phyloP scores from a whole-genome alignment of 2,888 invertebrate species.

The Platerodrilus igneus region DNA sequence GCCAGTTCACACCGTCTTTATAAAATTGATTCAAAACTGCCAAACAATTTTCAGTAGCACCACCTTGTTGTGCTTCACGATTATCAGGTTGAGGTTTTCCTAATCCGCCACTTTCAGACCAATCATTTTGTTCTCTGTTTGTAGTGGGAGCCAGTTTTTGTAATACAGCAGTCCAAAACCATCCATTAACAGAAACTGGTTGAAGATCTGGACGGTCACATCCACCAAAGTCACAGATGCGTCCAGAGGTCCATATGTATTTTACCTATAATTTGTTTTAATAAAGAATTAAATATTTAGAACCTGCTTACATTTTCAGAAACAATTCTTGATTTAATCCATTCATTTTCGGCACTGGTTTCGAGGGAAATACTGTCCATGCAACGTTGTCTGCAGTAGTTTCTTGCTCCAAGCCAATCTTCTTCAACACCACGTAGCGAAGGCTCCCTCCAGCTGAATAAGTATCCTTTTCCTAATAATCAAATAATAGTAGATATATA shows the following conservation, averaged over 20 bases:
- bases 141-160: conserved; percentile 81
- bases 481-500: no score
- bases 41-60: conserved; percentile 80
- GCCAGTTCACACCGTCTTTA: conserved; percentile 88
- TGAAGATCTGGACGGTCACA: conserved; percentile 82
- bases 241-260: conserved; percentile 89
- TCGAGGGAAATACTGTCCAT: conserved; percentile 87
- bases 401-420: conserved; percentile 81
- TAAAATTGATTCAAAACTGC: conserved; percentile 86
- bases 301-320: conserved; percentile 65
- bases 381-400: conserved; percentile 82
- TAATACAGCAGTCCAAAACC: conserved; percentile 89
- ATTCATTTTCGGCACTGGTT: conserved; percentile 81
- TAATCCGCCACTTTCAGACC: conserved; percentile 83
- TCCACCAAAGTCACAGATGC: conserved; percentile 85
- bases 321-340: conserved; percentile 74
- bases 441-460: conserved; percentile 83
- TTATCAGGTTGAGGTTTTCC: conserved; percentile 86
- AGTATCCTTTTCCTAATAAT: conserved; percentile 67
- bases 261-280: conserved; percentile 62
- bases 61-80: conserved; percentile 73
- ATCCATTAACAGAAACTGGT: conserved; percentile 76
- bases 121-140: conserved; percentile 79
- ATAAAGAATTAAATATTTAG: conserved; percentile 1
- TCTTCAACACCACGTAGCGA: conserved; percentile 68